Base-by-base conservation (phyloP, 2,888 invertebrate genomes). In the Hydrotaea diabolus region DNA sequence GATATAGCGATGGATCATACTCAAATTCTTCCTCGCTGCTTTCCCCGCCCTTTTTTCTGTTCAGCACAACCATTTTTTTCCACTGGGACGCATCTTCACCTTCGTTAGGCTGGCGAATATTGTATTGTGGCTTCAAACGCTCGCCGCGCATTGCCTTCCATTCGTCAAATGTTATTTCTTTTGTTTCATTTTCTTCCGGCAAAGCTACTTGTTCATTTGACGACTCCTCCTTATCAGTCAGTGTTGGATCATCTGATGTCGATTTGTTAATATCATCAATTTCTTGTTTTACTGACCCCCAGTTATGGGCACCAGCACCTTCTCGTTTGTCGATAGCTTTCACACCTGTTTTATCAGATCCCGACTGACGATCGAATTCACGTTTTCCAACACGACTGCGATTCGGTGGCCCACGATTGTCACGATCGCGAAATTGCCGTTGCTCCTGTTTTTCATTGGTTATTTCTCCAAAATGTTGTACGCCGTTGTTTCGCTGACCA, bases 311-410 rank as follows among this genome's bases (percentile, higher is more conserved):
- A 87, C 98, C 98, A 92, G 95, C 96, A 88, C 98, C 98, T 90
- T 98, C 98, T 88, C 97, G 96, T 93, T 98, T 98, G 93, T 98
- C 98, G 89, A 97, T 95, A 86, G 98, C 95, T 93, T 98, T 98
- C 86, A 98, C 96, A 90, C 90, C 90, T 91, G 98, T 98, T 94
- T 97, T 97, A 93, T 98, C 98, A 84, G 97, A 98, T 88, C 98
- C 98, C 89, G 98, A 98, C 92, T 98, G 97, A 88, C 98, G 95
- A 93, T 98, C 98, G 92, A 97, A 98, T 93, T 98, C 98, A 71
- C 98, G 95, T 93, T 97, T 98, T 87, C 97, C 96, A 90, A 96
- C 94, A 69, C 94, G 93, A 89, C 89, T 88, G 78, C 92, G 89
- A 72, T 88, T 86, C 74, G 87, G 89, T n/a, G n/a, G n/a, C 7